These are phyloP conservation scores for Cancer borealis DNA, from an alignment of 2,888 invertebrate genomes.

Conservation along the genomic window DNA sequence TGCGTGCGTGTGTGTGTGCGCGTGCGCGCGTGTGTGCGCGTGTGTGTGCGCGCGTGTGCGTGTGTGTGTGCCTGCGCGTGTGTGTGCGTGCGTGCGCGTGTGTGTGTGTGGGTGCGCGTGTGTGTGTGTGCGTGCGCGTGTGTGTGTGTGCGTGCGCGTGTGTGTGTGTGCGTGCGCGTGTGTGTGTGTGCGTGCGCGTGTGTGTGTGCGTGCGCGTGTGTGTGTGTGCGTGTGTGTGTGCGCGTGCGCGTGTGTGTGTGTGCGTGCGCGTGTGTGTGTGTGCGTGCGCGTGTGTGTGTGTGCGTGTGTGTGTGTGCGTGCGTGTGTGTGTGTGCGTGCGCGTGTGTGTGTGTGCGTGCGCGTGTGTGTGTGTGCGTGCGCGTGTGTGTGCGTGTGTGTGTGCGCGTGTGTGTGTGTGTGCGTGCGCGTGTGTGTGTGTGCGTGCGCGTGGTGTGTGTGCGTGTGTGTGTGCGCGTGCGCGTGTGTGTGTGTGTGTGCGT, in stretches of 20 bases:
- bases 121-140: constrained; percentile 10
- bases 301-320: background rate
- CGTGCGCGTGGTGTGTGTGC: too few relatives aligned
- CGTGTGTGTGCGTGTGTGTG: background rate
- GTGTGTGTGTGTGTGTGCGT: too few relatives aligned
- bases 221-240: background rate
- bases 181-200: background rate
- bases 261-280: background rate
- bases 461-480: too few relatives aligned
- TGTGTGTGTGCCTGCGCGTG: constrained; percentile 24
- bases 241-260: too few relatives aligned
- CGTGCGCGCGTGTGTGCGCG: too few relatives aligned
- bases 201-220: background rate
- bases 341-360: background rate
- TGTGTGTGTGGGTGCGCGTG: background rate
- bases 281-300: constrained; percentile 14
- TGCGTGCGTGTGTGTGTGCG: too few relatives aligned
- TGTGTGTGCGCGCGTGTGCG: background rate
- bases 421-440: too few relatives aligned
- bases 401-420: background rate
- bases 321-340: too few relatives aligned
- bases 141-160: background rate
- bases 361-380: background rate
- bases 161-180: background rate
- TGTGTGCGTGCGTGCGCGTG: too few relatives aligned